phyloP scores from a whole-genome alignment of 2,888 invertebrate species.

The Melangyna quadrimaculata region DNA sequence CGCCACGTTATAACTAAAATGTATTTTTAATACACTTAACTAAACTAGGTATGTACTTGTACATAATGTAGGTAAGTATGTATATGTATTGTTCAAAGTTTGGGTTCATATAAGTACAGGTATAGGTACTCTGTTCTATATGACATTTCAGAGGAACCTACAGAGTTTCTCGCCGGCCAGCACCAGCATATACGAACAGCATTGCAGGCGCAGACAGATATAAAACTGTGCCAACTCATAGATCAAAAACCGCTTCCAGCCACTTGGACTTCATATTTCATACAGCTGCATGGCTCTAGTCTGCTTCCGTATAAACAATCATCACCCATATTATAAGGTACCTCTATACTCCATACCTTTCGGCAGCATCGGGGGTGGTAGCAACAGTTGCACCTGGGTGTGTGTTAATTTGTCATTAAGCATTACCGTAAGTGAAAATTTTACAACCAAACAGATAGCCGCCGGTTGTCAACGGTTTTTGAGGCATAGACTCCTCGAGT shows the following conservation, averaged over 20 bases:
- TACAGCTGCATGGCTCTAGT: constrained; percentile 29
- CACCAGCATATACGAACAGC: background rate
- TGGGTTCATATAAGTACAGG: background rate
- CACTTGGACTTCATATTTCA: constrained; percentile 70
- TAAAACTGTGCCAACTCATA: constrained; percentile 69
- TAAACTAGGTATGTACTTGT: too few species aligned
- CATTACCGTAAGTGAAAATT: constrained; percentile 73
- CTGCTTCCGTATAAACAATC: constrained; percentile 25
- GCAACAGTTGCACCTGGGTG: constrained; percentile 70
- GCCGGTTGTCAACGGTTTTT: constrained; percentile 70
- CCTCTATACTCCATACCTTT: background rate
- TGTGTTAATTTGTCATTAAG: constrained; percentile 73
- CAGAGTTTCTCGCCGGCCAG: background rate
- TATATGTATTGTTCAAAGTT: background rate
- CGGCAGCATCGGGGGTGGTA: constrained; percentile 42
- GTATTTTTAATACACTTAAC: too few species aligned
- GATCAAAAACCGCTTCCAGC: constrained; percentile 70
- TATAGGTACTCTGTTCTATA: background rate
- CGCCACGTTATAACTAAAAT: too few species aligned
- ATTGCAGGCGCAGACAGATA: constrained; percentile 23
- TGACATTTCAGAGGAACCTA: background rate
- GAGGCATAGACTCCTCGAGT: constrained; percentile 62
- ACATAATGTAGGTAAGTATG: too few species aligned
- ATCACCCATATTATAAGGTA: background rate
- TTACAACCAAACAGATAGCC: constrained; percentile 70